Conservation (phyloP, 2,113 vertebrate species). For the Zosterops borbonicus region DNA sequence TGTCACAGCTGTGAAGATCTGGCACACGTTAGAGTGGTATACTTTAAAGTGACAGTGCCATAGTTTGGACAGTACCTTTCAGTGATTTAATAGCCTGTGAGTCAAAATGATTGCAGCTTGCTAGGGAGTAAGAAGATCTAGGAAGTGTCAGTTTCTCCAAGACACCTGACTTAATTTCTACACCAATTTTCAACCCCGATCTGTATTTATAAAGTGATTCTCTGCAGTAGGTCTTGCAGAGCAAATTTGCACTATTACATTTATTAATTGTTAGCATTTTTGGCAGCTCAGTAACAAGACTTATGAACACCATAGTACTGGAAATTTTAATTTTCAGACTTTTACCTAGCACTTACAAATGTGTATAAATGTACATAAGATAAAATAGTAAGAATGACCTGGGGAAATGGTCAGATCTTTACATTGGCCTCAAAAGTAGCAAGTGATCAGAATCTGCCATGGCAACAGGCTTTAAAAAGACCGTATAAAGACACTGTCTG, state of each 20-base stretch:
- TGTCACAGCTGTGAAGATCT: constrained; percentile 87
- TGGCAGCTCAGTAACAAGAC: constrained; percentile 80
- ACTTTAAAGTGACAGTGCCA: constrained; percentile 80
- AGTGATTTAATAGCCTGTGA: constrained; percentile 83
- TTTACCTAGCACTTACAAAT: constrained; percentile 83
- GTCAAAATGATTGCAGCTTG: constrained; percentile 76
- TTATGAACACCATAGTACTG: constrained; percentile 76
- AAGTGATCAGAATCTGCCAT: constrained; percentile 75
- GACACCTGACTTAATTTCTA: constrained; percentile 65
- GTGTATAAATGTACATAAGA: constrained; percentile 82
- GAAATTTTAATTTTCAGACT: constrained; percentile 79
- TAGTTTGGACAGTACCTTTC: constrained; percentile 86
- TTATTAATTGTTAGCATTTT: constrained; percentile 76
- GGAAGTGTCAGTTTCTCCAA: constrained; percentile 77
- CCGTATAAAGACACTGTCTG: constrained; percentile 83
- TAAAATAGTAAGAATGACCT: constrained; percentile 75
- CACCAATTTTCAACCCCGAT: constrained; percentile 67
- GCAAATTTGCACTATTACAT: constrained; percentile 82
- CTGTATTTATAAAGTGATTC: constrained; percentile 73
- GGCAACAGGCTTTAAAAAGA: constrained; percentile 82
- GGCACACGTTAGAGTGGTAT: constrained; percentile 81
- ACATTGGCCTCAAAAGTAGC: constrained; percentile 77
- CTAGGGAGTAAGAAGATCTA: constrained; percentile 74
- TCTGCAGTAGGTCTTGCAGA: constrained; percentile 73
- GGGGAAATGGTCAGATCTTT: constrained; percentile 76